Base-by-base conservation (phyloP, 2,888 invertebrate species). In the Caenorhabditis sp. region DNA sequence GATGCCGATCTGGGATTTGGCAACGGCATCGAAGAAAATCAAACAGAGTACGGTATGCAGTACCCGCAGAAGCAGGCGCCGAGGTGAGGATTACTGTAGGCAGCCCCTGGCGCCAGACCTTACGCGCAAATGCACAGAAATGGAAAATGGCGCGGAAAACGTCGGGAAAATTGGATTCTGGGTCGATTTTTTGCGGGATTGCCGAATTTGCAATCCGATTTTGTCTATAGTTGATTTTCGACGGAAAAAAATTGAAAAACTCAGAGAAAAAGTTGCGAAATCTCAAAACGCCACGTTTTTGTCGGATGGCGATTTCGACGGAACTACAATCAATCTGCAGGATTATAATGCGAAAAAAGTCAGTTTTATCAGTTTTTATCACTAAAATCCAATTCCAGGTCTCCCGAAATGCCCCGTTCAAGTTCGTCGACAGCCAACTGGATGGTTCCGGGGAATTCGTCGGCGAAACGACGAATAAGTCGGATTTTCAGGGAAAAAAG, bases 1-100 rank as follows among this genome's bases (percentile, higher is more conserved):
- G 87, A 83, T 51, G 82, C 83, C 9, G 84, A 84, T 62, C 69
- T 82, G 47, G 84, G 81, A 40, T 69, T 74, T 55, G 71, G 74
- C 28, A 82, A 85, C 55, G 87, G 83, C 15, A 78, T 84, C 18
- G 82, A 69, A 22, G 86, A 85, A n/a, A 81, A 72, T 61, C 74
- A 70, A 55, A 85, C 80, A 1, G 85, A 85, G 47, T 85, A 85
- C 47, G 74, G 61, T 13, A 74, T 70, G 50, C 84, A 85, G 35
- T 80, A 64, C 68, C 80, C 82, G 26, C 78, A 70, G n/a, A 85
- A 85, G 56, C 60, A 70, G 13, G 84, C 53, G 11, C 50, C 65
- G 5, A 78, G 85, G 85, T n/a, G n/a, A n/a, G n/a, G n/a, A n/a
- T n/a, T n/a, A n/a, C n/a, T n/a, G n/a, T n/a, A n/a, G n/a, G n/a